Evolutionary conservation across 2,888 invertebrate genomes (phyloP), one percentile per base, ranked within the genome.

Genomic region (Scelioninae gen. 2): DNA sequence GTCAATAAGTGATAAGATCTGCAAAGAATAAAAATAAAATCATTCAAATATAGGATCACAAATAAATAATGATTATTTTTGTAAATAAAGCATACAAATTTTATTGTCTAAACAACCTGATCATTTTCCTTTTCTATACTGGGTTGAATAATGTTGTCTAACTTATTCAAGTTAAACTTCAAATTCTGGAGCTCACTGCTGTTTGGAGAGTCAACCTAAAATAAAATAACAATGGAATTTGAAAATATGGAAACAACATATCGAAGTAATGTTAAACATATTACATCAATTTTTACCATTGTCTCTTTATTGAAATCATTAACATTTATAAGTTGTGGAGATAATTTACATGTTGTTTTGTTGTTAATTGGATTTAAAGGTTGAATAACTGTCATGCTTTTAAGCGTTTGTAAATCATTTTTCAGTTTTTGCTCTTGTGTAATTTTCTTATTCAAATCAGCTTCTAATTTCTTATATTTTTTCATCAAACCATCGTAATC

Each of bases 271-370:
- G 11, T 43, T 4, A 16, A 39, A 9, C 2, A 39, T 7, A 7
- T 1, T 9, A 16, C 2, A 39, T 11, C 3, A 9, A 6, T 11
- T 39, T 2, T 31, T 48, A 48, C 48, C 48, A 31, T 31, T 1
- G 48, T 10, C 31, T 48, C 48, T 48, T 11, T 19, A 11, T 1
- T 31, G 7, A 48, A 48, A 6, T 48, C 48, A 31, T 48, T 2
- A 31, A 48, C 15, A 31, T 48, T 48, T 4, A 48, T 16, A 31
- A 15, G 15, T 48, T 9, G 2, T 22, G 28, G 6, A 2, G 10
- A 31, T 16, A 13, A 4, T 16, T 16, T 9, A 6, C 4, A 4
- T 7, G 39, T 2, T 5, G 16, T 39, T 39, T 7, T 0, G 4
- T 9, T 16, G 4, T 25, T 6, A 16, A 6, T 11, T 31, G 16